These are phyloP conservation scores for Tetraodon nigroviridis DNA, from an alignment of 2,113 vertebrate genomes.

Conservation along the genomic window DNA sequence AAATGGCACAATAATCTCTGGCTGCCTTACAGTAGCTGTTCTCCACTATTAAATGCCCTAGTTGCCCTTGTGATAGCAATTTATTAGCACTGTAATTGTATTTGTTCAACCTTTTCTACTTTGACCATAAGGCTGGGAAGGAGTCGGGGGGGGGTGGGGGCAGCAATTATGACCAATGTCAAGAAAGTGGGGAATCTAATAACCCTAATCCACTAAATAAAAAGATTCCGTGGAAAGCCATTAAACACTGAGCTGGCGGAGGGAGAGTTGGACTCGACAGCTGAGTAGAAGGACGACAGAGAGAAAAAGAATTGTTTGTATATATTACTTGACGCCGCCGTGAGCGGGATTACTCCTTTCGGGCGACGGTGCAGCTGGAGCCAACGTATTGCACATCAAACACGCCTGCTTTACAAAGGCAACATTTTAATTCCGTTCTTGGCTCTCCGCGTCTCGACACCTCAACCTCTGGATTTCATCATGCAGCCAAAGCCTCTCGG, in stretches of 20 bases:
- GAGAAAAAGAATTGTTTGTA: constrained; percentile 5
- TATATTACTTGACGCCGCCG: constrained; percentile 16
- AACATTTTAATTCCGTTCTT: constrained; percentile 46
- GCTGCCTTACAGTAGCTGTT: background rate
- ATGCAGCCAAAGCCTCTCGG: constrained; percentile 35
- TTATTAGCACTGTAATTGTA: constrained; percentile 5
- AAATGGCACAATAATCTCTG: background rate
- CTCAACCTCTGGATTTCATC: constrained; percentile 58
- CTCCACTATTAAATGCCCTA: background rate
- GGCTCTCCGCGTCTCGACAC: constrained; percentile 13
- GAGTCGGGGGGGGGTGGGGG: background rate
- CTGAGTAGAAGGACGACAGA: constrained; percentile 2
- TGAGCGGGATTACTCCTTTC: constrained; percentile 27
- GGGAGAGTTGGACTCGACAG: constrained; percentile 5
- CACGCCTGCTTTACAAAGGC: constrained; percentile 27
- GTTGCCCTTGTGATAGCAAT: background rate
- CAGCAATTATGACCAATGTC: constrained; percentile 12
- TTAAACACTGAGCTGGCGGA: constrained; percentile 13
- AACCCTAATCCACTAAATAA: constrained; percentile 28
- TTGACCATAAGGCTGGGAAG: constrained; percentile 26
- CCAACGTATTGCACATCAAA: constrained; percentile 51
- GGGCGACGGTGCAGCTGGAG: constrained; percentile 18
- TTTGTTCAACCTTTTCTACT: constrained; percentile 28
- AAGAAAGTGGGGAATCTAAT: constrained; percentile 23
- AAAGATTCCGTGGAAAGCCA: constrained; percentile 25